phyloP scores from a whole-genome alignment of 2,797 vertebrate species.

The Gymnodraco acuticeps region DNA sequence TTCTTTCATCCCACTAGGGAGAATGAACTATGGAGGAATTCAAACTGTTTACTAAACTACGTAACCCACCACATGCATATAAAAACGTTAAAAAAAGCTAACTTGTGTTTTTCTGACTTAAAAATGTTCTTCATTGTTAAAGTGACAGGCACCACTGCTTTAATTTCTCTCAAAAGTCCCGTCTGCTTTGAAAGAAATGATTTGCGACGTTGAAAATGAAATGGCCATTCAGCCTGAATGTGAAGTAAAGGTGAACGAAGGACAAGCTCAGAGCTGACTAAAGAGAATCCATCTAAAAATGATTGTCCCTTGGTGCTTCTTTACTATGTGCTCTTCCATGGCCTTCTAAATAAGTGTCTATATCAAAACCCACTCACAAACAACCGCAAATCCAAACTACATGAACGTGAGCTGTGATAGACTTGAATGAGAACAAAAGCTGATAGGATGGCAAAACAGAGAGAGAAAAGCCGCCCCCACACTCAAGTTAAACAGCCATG shows the following conservation, averaged over 20 bases:
- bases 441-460: slow-evolving; percentile 39
- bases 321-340: slow-evolving; percentile 6
- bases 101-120: slow-evolving; percentile 15
- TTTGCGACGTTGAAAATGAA: slow-evolving; percentile 48
- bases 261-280: slow-evolving; percentile 23
- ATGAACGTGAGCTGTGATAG: slow-evolving; percentile 36
- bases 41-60: slow-evolving; percentile 50
- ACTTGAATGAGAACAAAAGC: slow-evolving; percentile 46
- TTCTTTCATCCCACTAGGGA: slow-evolving; percentile 72
- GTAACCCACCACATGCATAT: slow-evolving; percentile 29
- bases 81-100: slow-evolving; percentile 33
- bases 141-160: slow-evolving; percentile 9
- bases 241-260: slow-evolving; percentile 38
- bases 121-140: slow-evolving; percentile 27
- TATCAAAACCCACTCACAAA: slow-evolving; percentile 56
- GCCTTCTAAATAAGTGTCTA: slow-evolving; percentile 36
- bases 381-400: slow-evolving; percentile 40
- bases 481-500: slow-evolving; percentile 45
- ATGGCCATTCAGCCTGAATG: slow-evolving; percentile 29
- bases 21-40: slow-evolving; percentile 59
- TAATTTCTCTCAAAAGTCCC: slow-evolving; percentile 23
- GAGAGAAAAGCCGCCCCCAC: slow-evolving; percentile 18
- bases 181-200: slow-evolving; percentile 36
- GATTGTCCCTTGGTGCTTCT: slow-evolving; percentile 14
- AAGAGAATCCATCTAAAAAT: slow-evolving; percentile 33